Conservation (phyloP, 2,888 invertebrate species). For the Schizotus pectinicornis region DNA sequence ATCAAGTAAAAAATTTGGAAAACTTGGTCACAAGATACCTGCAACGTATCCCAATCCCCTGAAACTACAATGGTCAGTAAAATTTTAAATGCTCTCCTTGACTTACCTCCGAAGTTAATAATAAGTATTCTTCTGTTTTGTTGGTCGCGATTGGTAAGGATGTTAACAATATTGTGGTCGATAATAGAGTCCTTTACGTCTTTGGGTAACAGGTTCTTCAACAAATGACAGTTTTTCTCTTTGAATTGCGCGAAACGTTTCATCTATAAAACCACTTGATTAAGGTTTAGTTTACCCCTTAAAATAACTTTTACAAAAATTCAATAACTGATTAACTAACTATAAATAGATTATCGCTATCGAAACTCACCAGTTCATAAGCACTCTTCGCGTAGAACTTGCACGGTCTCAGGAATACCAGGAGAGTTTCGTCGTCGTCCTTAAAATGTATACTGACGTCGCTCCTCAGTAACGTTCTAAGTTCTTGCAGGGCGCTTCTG, state of each 20-base stretch:
- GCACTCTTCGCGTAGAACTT: slow-evolving; percentile 87
- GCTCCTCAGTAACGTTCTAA: slow-evolving; percentile 68
- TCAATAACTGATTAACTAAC: too few species aligned
- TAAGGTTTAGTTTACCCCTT: slow-evolving; percentile 28
- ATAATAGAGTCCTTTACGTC: slow-evolving; percentile 72
- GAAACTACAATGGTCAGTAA: slow-evolving; percentile 15
- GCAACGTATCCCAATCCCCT: slow-evolving; percentile 78
- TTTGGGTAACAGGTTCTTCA: slow-evolving; percentile 71
- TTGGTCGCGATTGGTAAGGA: slow-evolving; percentile 76
- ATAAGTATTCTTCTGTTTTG: slow-evolving; percentile 77
- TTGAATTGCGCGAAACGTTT: slow-evolving; percentile 78
- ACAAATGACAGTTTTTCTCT: slow-evolving; percentile 69
- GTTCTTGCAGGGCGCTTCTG: slow-evolving; percentile 64
- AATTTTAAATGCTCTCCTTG: background rate
- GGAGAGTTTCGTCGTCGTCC: slow-evolving; percentile 78
- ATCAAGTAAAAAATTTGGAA: slow-evolving; percentile 82
- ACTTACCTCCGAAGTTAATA: slow-evolving; percentile 73
- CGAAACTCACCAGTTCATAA: slow-evolving; percentile 70
- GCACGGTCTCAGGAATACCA: slow-evolving; percentile 81
- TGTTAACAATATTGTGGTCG: slow-evolving; percentile 78
- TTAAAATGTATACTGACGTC: slow-evolving; percentile 71
- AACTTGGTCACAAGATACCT: slow-evolving; percentile 75
- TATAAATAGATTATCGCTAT: slow-evolving; percentile 3
- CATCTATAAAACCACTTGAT: slow-evolving; percentile 76
- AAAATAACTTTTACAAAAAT: too few species aligned